Conservation (phyloP, 2,888 invertebrate genomes). For the Pseudolycoriella hygida region DNA sequence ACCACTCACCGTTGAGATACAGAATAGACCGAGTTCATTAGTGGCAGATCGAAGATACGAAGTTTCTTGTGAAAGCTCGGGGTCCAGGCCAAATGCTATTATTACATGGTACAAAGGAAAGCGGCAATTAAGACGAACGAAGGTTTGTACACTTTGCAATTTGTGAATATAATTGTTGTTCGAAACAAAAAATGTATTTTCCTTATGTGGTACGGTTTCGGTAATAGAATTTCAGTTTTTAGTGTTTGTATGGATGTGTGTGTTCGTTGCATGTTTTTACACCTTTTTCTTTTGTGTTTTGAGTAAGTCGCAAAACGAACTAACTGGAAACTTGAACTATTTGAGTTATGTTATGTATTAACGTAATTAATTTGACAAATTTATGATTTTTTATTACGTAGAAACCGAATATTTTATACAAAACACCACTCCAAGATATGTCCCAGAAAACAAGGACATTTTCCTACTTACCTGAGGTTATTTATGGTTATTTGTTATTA, state of each 20-base stretch:
- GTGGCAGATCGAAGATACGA: slow-evolving; percentile 71
- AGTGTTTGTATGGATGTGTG: not conserved
- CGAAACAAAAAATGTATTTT: not conserved
- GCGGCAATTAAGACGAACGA: slow-evolving; percentile 59
- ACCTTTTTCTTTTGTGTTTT: too few species aligned
- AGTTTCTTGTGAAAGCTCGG: slow-evolving; percentile 67
- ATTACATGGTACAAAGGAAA: slow-evolving; percentile 84
- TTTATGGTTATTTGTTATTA: not conserved
- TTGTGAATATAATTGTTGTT: not conserved
- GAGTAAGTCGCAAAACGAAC: too few species aligned
- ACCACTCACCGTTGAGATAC: slow-evolving; percentile 63
- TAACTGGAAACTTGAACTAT: too few species aligned
- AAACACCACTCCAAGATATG: too few species aligned
- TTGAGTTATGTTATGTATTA: too few species aligned
- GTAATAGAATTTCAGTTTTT: not conserved
- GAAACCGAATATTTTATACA: too few species aligned
- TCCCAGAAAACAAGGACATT: too few species aligned
- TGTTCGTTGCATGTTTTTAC: not conserved
- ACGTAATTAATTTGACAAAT: too few species aligned
- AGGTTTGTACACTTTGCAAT: slow-evolving; percentile 31
- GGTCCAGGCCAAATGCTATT: slow-evolving; percentile 69
- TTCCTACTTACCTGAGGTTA: too few species aligned
- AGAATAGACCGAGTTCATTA: slow-evolving; percentile 47
- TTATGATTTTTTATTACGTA: too few species aligned
- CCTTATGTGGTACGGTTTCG: too few species aligned